phyloP scores from a whole-genome alignment of 1,140 invertebrate species.

The Drosophila saltans region DNA sequence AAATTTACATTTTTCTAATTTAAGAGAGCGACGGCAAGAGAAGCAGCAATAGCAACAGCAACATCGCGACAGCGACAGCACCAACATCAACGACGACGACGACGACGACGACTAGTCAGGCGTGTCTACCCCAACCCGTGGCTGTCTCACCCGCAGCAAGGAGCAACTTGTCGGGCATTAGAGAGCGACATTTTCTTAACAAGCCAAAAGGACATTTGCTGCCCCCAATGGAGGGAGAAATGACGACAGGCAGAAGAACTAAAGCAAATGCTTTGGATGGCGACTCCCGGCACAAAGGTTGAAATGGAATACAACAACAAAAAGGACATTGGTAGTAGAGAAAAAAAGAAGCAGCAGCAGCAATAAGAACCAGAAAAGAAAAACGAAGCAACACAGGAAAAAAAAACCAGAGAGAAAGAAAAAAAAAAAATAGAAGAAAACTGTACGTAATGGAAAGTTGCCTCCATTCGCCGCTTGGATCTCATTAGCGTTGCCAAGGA shows the following conservation, averaged over 20 bases:
- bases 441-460: conserved; percentile 75
- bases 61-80: conserved; percentile 57
- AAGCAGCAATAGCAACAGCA: conserved; percentile 15
- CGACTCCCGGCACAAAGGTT: conserved; percentile 38
- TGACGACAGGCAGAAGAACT: neutral
- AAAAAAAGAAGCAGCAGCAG: conserved; percentile 24
- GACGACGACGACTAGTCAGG: conserved; percentile 46
- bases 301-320: conserved; percentile 64
- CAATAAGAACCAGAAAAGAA: conserved; percentile 15
- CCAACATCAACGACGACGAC: conserved; percentile 21
- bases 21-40: conserved; percentile 69
- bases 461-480: conserved; percentile 56
- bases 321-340: conserved; percentile 8
- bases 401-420: conserved; percentile 22
- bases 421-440: conserved; percentile 25
- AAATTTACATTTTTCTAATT: conserved; percentile 84
- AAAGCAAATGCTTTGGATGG: conserved; percentile 11
- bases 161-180: conserved; percentile 59
- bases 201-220: conserved; percentile 79
- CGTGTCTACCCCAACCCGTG: conserved; percentile 12
- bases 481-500: conserved; percentile 76
- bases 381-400: conserved; percentile 10
- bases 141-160: conserved; percentile 22
- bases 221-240: conserved; percentile 38
- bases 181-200: conserved; percentile 80